phyloP scores from a whole-genome alignment of 2,113 vertebrate species.

The Tetrao urogallus region DNA sequence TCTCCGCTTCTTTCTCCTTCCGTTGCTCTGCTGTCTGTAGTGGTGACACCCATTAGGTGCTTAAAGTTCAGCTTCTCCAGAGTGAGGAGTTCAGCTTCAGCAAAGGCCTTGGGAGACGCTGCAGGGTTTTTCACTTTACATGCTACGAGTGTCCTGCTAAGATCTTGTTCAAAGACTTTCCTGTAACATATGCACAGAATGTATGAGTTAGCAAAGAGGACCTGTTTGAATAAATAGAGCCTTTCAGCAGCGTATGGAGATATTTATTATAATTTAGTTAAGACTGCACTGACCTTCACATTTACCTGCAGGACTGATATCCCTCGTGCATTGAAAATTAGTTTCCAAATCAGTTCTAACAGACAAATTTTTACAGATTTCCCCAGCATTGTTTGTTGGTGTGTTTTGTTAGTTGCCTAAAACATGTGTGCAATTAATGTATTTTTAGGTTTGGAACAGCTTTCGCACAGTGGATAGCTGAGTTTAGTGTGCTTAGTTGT shows the following conservation, averaged over 20 bases:
- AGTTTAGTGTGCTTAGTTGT: background rate
- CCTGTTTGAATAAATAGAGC: background rate
- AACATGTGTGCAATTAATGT: background rate
- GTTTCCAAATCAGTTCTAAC: background rate
- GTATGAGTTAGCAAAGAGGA: accelerated
- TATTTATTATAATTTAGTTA: background rate
- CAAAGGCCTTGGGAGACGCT: background rate
- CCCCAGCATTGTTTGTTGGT: background rate
- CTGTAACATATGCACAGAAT: background rate
- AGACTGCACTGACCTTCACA: background rate
- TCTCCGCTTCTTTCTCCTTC: background rate
- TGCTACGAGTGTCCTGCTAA: background rate
- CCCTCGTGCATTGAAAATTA: background rate
- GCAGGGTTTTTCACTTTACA: background rate
- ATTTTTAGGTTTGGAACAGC: background rate
- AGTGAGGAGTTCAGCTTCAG: background rate
- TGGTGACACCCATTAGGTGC: background rate
- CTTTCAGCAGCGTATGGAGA: background rate
- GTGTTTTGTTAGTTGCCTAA: background rate
- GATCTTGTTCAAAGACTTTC: background rate
- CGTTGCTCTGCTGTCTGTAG: background rate
- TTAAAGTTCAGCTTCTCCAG: background rate
- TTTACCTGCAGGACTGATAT: background rate
- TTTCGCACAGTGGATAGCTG: too few species aligned
- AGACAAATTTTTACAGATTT: background rate